phyloP scores from a whole-genome alignment of 2,888 invertebrate species.

The Pherbina coryleti region DNA sequence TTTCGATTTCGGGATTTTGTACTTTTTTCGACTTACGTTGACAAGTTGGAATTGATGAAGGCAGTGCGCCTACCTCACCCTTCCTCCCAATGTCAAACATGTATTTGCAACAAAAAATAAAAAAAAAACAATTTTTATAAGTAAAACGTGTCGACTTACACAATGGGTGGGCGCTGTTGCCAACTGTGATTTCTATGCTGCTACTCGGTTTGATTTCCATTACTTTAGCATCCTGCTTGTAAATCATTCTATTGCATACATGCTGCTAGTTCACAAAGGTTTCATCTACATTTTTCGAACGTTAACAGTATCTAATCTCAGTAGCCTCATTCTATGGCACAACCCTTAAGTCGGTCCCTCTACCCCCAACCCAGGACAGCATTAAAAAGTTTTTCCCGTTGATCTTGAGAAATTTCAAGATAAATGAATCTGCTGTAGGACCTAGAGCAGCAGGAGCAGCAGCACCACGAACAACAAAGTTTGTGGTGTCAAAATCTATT shows the following conservation, averaged over 20 bases:
- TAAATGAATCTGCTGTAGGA: constrained; percentile 41
- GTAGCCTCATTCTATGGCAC: constrained; percentile 6
- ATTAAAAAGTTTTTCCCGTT: constrained; percentile 27
- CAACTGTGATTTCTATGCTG: background rate
- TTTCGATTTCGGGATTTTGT: background rate
- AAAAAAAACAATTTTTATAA: background rate
- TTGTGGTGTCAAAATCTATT: constrained; percentile 48
- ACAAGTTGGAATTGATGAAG: constrained; percentile 46
- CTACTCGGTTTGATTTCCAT: constrained; percentile 15
- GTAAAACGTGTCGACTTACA: background rate
- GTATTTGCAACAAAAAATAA: background rate
- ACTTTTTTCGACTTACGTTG: constrained; percentile 27
- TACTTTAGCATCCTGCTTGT: background rate
- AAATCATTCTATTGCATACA: constrained; percentile 8
- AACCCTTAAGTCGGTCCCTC: background rate
- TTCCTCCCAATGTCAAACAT: background rate
- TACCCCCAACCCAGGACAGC: background rate
- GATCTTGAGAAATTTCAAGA: constrained; percentile 43
- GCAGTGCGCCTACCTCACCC: constrained; percentile 29
- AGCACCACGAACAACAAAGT: constrained; percentile 29
- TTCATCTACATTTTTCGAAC: constrained; percentile 26
- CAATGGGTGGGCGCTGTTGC: constrained; percentile 17
- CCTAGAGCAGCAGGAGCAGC: constrained; percentile 22
- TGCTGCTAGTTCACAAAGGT: constrained; percentile 34
- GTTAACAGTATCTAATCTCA: constrained; percentile 31